Evolutionary conservation across 2,797 vertebrate species (phyloP).

Genomic region (Crypturellus tataupa): DNA sequence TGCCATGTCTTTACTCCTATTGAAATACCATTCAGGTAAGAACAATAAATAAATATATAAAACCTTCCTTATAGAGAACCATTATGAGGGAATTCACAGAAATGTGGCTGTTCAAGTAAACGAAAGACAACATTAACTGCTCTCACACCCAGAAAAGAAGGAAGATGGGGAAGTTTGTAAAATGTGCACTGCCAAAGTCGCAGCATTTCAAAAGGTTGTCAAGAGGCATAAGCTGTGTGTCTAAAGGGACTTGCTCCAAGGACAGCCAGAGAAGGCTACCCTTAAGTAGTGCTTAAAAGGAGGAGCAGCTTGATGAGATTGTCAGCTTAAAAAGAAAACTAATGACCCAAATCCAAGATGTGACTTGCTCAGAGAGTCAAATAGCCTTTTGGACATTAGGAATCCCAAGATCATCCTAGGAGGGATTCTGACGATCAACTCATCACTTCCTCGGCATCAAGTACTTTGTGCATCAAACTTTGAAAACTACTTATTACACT

Average conservation of each 20-base stretch:
- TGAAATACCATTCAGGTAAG: not conserved
- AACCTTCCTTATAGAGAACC: not conserved
- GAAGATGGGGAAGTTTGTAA: not conserved
- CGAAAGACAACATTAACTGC: not conserved
- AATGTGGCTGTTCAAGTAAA: not conserved
- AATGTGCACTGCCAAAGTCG: not conserved
- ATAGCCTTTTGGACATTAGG: slow-evolving; percentile 4
- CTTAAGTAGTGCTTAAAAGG: slow-evolving; percentile 23
- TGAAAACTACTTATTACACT: not conserved
- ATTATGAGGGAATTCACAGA: not conserved
- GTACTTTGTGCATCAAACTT: not conserved
- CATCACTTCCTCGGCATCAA: not conserved
- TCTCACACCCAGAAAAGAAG: not conserved
- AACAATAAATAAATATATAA: not conserved
- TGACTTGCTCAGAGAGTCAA: slow-evolving; percentile 27
- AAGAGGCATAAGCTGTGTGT: not conserved
- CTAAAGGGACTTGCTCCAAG: slow-evolving; percentile 3
- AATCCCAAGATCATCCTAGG: slow-evolving; percentile 10
- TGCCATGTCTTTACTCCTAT: not conserved
- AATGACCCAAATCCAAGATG: slow-evolving; percentile 46
- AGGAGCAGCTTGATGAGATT: slow-evolving; percentile 32
- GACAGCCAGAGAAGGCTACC: slow-evolving; percentile 24
- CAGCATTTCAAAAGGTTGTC: not conserved
- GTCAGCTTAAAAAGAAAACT: slow-evolving; percentile 55
- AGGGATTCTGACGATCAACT: not conserved